Base-by-base conservation (phyloP, 2,888 invertebrate species). In the Platycnemis pennipes region DNA sequence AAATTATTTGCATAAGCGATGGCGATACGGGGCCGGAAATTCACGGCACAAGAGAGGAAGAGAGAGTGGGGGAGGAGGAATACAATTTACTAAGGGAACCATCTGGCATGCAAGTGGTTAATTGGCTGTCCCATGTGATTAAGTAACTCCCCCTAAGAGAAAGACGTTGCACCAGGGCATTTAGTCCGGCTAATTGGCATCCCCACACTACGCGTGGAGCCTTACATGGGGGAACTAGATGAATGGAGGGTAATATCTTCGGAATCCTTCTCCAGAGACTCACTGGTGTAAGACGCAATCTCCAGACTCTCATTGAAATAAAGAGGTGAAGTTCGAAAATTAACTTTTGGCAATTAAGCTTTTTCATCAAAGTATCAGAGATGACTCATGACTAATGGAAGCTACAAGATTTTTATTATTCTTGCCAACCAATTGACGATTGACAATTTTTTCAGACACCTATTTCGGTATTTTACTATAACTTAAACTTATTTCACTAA, bases 51-150 rank as follows among this genome's bases (percentile, higher is more conserved):
- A 77, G 77, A 42, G n/a, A 44, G 19, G 3, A 45, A 26, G 45
- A 42, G 26, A 45, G 45, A 26, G 87, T 0, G 46, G 26, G 87
- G 4, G 87, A 26, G 44, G 26, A 5, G 2, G 0, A 8, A n/a
- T 26, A 87, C 26, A 44, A 46, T 87, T 87, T 87, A 44, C 26
- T 7, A n/a, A 37, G 16, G 37, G 77, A 77, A 11, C n/a, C 77
- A 77, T 77, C n/a, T 77, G 77, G 31, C 2, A 16, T 37, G 77
- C 77, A 77, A 77, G 37, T 37, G 77, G 77, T 77, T 77, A 77
- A 77, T 77, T 77, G 77, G 37, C 77, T 77, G 77, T 77, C 77
- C 37, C 77, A 77, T 1, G 77, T 77, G 77, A 77, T 77, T 77
- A 77, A 77, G 77, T 37, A 77, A 37, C 77, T 37, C 37, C 31